Evolutionary conservation across 1,140 invertebrate species (phyloP).

Genomic region (Drosophila melanogaster): Release_6_plus_ISO1_MT NT_037436.4:3911001-3911500

Average conservation of each 20-base stretch:
- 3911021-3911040: neutral
- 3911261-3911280: slow-evolving; percentile 36
- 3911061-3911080: neutral
- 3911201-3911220: slow-evolving; percentile 47
- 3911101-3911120: slow-evolving; percentile 26
- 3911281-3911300: slow-evolving; percentile 4
- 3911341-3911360: slow-evolving; percentile 50
- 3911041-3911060: no score
- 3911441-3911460: slow-evolving; percentile 25
- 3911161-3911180: slow-evolving; percentile 67
- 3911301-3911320: slow-evolving; percentile 39
- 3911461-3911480: slow-evolving; percentile 22
- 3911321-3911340: slow-evolving; percentile 43
- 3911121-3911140: slow-evolving; percentile 49
- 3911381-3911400: slow-evolving; percentile 84
- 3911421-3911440: slow-evolving; percentile 42
- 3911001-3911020: neutral
- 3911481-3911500: slow-evolving; percentile 24
- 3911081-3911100: neutral
- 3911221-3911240: slow-evolving; percentile 54
- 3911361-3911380: slow-evolving; percentile 84
- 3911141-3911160: slow-evolving; percentile 61
- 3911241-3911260: slow-evolving; percentile 49
- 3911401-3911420: slow-evolving; percentile 70
- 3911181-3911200: slow-evolving; percentile 46